Evolutionary conservation across 2,113 vertebrate genomes (phyloP), one percentile per base, ranked within the genome.

Genomic region (Syrrhaptes paradoxus): DNA sequence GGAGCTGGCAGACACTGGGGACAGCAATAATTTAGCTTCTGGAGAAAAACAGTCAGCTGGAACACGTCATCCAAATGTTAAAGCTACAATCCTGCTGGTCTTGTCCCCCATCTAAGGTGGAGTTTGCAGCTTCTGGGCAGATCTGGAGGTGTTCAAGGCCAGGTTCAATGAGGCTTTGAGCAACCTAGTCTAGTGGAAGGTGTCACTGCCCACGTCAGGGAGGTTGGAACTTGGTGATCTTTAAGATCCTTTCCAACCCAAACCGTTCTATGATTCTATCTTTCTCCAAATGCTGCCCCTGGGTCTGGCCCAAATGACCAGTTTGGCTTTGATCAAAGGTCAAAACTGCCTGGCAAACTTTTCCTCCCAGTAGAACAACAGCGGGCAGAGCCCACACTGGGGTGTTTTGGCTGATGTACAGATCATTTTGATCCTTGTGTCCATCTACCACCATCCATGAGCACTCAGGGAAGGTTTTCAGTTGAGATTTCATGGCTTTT

Each of bases 401-500:
- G 36, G 17, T 31, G 17, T 67, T 89, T 71, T 66, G 48, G 19
- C 22, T 92, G 34, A 13, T 21, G 11, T 10, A 13, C 7, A 10
- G 10, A 41, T 36, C n/a, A 12, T 3, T 68, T 62, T 68, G 62
- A 66, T 20, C 38, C 26, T 45, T 7, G 6, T 10, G 7, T 74
- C 57, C 7, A 3, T 38, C 5, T 36, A 7, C 48, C 26, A 10
- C 13, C 21, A 46, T 36, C 7, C 7, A 6, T 1, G 14, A 38
- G 31, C 4, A 8, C 14, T 43, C 57, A 17, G 31, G 75, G 26
- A 51, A 36, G 49, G 21, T 63, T 90, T 92, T 28, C 21, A 21
- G 0, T 0, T 28, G 25, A 28, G 17, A 18, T 36, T 46, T 7
- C 34, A 34, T 66, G 1, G 0, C 25, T 70, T 93, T 89, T 25